Conservation (phyloP, 92 coral and sea anemone genomes). For the Phenganax subtilis region DNA sequence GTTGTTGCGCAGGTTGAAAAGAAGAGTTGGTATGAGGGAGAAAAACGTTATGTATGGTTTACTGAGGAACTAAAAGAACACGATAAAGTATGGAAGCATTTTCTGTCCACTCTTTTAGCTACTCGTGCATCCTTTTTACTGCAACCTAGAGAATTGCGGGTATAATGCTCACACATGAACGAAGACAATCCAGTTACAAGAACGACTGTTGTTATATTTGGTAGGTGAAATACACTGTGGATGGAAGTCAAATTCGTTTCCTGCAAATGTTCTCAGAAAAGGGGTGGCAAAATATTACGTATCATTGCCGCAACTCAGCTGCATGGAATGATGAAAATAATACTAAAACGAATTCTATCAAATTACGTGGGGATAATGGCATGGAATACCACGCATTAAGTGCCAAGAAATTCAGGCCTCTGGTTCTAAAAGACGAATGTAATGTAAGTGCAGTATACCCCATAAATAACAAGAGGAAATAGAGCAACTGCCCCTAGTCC, state of each 20-base stretch:
- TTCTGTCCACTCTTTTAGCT: not conserved
- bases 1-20: constrained; percentile 50
- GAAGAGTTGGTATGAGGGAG: constrained; percentile 81
- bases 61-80: constrained; percentile 70
- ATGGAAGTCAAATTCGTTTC: constrained; percentile 71
- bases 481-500: too few relatives aligned
- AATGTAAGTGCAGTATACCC: constrained; percentile 47
- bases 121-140: not conserved
- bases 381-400: constrained; percentile 75
- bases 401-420: constrained; percentile 81
- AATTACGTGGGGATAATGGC: constrained; percentile 81
- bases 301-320: constrained; percentile 86
- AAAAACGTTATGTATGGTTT: constrained; percentile 84
- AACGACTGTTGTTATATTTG: too few relatives aligned
- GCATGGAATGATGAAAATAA: constrained; percentile 77
- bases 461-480: too few relatives aligned
- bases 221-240: constrained; percentile 66
- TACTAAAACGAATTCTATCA: constrained; percentile 59
- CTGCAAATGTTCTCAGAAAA: constrained; percentile 76
- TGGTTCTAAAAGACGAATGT: constrained; percentile 71
- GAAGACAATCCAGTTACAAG: too few relatives aligned
- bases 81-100: constrained; percentile 42
- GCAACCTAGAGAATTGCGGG: too few relatives aligned
- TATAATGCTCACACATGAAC: too few relatives aligned
- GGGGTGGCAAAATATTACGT: constrained; percentile 79